Percentiles rank a stretch among this genome's conserved stretches.
Conservation (phyloP, 2,113 vertebrate genomes). For the Paedocypris sp. region DNA sequence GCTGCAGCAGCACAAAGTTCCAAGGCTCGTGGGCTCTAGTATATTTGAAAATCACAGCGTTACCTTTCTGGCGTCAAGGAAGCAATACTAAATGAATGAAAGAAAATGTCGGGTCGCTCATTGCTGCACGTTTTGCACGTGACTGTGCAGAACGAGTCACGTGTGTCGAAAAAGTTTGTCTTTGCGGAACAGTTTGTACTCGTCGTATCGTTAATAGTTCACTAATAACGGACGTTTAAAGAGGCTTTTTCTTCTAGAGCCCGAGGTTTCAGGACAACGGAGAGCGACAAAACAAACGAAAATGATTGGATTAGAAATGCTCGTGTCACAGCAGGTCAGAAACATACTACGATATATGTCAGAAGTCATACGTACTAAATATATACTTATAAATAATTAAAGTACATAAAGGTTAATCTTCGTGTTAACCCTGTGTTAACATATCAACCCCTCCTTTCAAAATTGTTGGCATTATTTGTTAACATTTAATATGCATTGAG, state of each 20-base stretch:
- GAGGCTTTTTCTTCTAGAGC: neutral
- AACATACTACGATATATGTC: no score
- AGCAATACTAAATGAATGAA: neutral
- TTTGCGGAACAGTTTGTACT: neutral
- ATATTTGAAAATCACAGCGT: neutral
- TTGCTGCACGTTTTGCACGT: slow-evolving; percentile 23
- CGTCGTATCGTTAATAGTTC: neutral
- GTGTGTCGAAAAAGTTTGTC: slow-evolving; percentile 4
- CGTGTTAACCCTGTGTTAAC: no score
- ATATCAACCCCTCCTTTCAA: no score
- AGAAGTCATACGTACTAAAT: no score
- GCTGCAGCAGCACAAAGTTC: neutral
- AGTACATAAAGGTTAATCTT: no score
- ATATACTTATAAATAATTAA: no score
- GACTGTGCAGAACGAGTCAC: slow-evolving; percentile 37
- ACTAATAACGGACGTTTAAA: neutral
- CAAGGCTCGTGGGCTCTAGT: neutral
- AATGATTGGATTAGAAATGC: no score
- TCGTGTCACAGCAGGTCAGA: no score
- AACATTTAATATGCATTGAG: no score
- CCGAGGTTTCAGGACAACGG: slow-evolving; percentile 10
- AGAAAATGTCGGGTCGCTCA: neutral
- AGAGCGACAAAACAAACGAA: slow-evolving; percentile 18
- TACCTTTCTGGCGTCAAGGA: neutral
- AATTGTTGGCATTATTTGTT: no score